phyloP scores from a whole-genome alignment of 2,113 vertebrate genomes.

The Salvelinus alpinus region DNA sequence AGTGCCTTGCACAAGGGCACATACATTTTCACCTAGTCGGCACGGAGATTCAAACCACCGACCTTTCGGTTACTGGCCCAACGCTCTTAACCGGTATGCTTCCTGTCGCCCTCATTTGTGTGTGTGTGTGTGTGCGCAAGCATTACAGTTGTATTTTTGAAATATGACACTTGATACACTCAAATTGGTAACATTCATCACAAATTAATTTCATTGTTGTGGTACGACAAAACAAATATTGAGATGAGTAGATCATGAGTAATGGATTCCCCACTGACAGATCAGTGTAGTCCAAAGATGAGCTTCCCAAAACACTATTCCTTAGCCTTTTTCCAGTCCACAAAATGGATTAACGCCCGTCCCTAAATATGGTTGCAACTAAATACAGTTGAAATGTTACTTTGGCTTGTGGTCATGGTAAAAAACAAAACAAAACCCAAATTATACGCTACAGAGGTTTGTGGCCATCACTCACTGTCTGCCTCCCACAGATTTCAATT shows the following conservation, averaged over 20 bases:
- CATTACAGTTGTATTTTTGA: too few species aligned
- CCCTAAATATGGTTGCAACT: constrained; percentile 41
- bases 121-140: too few species aligned
- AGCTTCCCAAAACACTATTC: constrained; percentile 39
- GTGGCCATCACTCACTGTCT: constrained; percentile 8
- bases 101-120: background rate
- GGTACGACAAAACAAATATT: constrained; percentile 28
- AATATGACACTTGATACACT: background rate
- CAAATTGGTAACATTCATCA: background rate
- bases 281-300: constrained; percentile 44
- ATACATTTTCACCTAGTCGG: too few species aligned
- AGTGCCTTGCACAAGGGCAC: too few species aligned
- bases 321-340: constrained; percentile 41
- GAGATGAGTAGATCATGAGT: constrained; percentile 33
- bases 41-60: too few species aligned
- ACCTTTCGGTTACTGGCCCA: too few species aligned
- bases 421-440: background rate
- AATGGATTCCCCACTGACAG: constrained; percentile 11
- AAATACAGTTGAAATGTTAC: constrained; percentile 35
- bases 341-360: constrained; percentile 34
- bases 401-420: constrained; percentile 36
- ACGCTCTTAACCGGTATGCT: background rate
- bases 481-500: constrained; percentile 57
- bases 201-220: constrained; percentile 39
- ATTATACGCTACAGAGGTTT: background rate